Conservation (phyloP, 2,797 vertebrate species). For the Typhlichthys eigenmanni region DNA sequence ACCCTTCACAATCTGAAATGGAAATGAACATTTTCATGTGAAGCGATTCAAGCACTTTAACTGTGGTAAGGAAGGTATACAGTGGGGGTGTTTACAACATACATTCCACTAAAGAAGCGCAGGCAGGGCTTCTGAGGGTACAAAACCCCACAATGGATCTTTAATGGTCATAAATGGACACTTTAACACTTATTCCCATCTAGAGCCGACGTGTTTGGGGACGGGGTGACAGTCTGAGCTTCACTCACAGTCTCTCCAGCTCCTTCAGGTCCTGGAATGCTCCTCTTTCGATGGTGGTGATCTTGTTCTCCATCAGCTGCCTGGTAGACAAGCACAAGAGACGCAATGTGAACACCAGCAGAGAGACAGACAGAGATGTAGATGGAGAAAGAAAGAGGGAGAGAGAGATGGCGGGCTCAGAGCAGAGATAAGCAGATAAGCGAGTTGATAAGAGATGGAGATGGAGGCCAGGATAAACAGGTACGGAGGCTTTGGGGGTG, state of each 20-base stretch:
- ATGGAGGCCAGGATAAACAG: slow-evolving; percentile 4
- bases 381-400: slow-evolving; percentile 15
- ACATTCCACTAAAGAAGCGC: not conserved
- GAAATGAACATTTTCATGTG: too few relatives aligned
- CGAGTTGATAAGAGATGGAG: slow-evolving; percentile 9
- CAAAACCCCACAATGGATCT: too few relatives aligned
- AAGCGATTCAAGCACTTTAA: too few relatives aligned
- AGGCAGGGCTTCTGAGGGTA: too few relatives aligned
- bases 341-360: not conserved
- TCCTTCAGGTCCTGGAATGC: slow-evolving; percentile 98
- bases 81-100: not conserved
- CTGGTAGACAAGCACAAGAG: slow-evolving; percentile 67
- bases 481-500: slow-evolving; percentile 26
- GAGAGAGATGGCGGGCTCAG: not conserved
- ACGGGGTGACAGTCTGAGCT: not conserved
- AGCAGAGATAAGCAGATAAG: not conserved
- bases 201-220: too few relatives aligned
- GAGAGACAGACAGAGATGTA: slow-evolving; percentile 18
- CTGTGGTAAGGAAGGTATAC: too few relatives aligned
- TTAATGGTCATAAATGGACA: too few relatives aligned
- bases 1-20: too few relatives aligned
- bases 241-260: slow-evolving; percentile 94
- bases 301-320: slow-evolving; percentile 97
- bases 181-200: too few relatives aligned
- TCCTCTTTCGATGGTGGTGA: slow-evolving; percentile 93